phyloP scores from a whole-genome alignment of 1,140 invertebrate genomes.

The Heliconius hewitsoni region DNA sequence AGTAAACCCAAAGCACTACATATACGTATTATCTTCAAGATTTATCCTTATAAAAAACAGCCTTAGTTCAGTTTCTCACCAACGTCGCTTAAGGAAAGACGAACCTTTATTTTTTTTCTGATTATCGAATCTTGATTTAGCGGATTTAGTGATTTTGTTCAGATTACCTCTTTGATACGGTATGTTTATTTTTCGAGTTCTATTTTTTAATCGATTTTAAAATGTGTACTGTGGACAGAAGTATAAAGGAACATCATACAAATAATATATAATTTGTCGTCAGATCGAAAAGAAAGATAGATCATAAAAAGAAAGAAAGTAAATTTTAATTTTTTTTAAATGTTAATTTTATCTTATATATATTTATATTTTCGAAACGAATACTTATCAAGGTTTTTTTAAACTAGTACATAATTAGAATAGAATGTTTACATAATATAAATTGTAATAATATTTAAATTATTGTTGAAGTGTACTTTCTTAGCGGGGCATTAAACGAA shows the following conservation, averaged over 20 bases:
- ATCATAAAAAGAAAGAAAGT: too few relatives aligned
- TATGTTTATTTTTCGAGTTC: background rate
- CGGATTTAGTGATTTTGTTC: background rate
- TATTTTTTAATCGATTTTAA: background rate
- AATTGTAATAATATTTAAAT: background rate
- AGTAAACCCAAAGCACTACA: background rate
- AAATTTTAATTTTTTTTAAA: too few relatives aligned
- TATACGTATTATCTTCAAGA: background rate
- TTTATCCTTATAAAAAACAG: conserved; percentile 14
- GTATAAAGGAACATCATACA: too few relatives aligned
- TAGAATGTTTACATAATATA: background rate
- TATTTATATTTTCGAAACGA: too few relatives aligned
- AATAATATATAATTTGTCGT: too few relatives aligned
- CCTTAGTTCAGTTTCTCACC: background rate
- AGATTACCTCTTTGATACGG: background rate
- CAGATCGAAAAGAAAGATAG: too few relatives aligned
- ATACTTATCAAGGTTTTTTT: too few relatives aligned
- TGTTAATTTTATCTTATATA: too few relatives aligned
- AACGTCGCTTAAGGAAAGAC: background rate
- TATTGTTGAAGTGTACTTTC: background rate
- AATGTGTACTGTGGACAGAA: too few relatives aligned
- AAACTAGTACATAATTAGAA: too few relatives aligned
- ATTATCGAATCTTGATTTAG: background rate
- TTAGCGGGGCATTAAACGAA: background rate
- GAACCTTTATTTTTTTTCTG: background rate